phyloP scores from a whole-genome alignment of 2,113 vertebrate genomes.

The Mus pahari region DNA sequence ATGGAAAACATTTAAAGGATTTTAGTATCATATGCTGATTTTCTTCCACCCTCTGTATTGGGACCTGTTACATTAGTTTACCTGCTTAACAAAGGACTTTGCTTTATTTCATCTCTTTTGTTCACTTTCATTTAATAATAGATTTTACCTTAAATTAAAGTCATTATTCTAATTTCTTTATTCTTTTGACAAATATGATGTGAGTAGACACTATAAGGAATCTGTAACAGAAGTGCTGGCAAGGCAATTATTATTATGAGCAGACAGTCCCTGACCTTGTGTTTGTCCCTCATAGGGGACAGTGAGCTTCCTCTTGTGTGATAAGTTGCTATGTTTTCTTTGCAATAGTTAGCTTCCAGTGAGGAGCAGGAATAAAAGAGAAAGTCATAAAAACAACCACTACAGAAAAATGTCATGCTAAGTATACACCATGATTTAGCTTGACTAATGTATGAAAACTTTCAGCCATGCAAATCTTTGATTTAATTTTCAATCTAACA shows the following conservation, averaged over 20 bases:
- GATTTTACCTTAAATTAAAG: neutral
- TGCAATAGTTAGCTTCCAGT: neutral
- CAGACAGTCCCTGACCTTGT: neutral
- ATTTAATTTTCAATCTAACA: neutral
- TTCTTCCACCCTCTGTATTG: neutral
- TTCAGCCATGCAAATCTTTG: neutral
- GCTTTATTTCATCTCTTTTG: neutral
- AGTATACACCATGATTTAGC: neutral
- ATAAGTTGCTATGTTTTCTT: neutral
- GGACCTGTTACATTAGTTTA: neutral
- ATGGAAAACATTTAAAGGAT: neutral
- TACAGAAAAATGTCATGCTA: neutral
- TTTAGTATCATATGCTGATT: neutral
- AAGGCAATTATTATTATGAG: no score
- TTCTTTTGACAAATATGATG: neutral
- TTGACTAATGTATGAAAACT: neutral
- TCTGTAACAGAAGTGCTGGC: neutral
- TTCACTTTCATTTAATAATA: neutral
- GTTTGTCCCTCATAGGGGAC: neutral
- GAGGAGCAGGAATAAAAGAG: neutral
- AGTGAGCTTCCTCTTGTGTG: neutral
- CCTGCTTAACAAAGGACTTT: neutral
- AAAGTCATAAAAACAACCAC: neutral
- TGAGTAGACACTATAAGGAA: neutral
- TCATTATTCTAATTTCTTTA: neutral